Percentiles rank a stretch among this genome's conserved stretches.
Evolutionary conservation across 2,113 vertebrate genomes (phyloP).

Genomic region (Hoplias malabaricus): DNA sequence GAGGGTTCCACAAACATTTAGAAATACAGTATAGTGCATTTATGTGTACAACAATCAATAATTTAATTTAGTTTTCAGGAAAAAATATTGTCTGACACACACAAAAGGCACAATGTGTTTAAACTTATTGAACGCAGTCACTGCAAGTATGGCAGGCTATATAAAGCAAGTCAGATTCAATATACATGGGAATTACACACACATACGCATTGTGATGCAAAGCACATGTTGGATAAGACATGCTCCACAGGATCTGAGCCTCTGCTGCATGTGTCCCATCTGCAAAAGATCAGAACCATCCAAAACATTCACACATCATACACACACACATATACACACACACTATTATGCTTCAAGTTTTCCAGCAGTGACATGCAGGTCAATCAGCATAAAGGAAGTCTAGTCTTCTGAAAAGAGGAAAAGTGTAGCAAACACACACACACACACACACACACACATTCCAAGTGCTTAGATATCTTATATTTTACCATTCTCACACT

Average conservation of each 20-base stretch:
- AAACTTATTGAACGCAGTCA: not conserved
- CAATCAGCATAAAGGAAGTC: not conserved
- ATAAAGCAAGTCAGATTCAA: not conserved
- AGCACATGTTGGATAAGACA: constrained; percentile 1
- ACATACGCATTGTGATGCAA: not conserved
- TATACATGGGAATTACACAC: not conserved
- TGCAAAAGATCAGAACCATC: not conserved
- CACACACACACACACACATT: not conserved
- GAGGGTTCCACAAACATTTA: no score
- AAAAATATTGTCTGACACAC: no score
- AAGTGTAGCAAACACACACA: not conserved
- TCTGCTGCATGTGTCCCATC: constrained; percentile 2
- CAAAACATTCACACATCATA: not conserved
- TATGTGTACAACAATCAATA: no score
- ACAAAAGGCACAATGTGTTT: not conserved
- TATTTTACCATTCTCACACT: constrained; percentile 14
- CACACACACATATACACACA: not conserved
- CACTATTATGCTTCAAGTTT: not conserved
- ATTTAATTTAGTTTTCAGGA: no score
- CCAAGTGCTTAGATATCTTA: not conserved
- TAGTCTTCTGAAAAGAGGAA: not conserved
- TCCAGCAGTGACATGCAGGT: not conserved
- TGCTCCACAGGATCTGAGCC: not conserved
- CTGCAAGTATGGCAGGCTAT: not conserved
- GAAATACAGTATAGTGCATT: no score